Percentiles rank a stretch among this genome's conserved stretches.
Evolutionary conservation across 2,888 invertebrate genomes (phyloP).

Genomic region (Pseudococcus viburni): DNA sequence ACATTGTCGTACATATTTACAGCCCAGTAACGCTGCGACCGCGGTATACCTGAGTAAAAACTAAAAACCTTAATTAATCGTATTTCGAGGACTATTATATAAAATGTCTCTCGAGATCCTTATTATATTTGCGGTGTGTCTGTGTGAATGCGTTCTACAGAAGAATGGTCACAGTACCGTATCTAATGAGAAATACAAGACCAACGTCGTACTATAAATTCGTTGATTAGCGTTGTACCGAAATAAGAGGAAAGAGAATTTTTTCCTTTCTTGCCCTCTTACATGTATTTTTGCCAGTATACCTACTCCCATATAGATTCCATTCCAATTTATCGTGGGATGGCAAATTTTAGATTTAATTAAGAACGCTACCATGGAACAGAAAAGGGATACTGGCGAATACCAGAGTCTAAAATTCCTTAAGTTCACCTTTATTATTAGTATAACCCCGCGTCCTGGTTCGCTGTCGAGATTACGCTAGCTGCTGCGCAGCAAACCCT

Average conservation of each 20-base stretch:
- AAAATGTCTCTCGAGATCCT: constrained; percentile 29
- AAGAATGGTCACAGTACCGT: constrained; percentile 8
- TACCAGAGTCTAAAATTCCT: background rate
- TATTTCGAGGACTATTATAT: constrained; percentile 38
- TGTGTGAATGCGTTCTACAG: background rate
- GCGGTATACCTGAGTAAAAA: background rate
- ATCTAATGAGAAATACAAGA: constrained; percentile 39
- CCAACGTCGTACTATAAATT: constrained; percentile 7
- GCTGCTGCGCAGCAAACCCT: too few species aligned
- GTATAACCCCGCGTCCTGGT: too few species aligned
- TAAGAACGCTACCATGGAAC: background rate
- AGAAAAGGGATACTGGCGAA: background rate
- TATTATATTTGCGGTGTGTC: background rate
- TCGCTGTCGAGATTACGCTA: too few species aligned
- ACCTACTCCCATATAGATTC: background rate
- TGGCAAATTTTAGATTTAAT: constrained; percentile 1
- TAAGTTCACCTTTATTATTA: background rate
- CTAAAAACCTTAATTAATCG: constrained; percentile 26
- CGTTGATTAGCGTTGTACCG: constrained; percentile 33
- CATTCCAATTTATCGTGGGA: background rate
- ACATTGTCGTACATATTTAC: too few species aligned
- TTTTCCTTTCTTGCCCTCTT: background rate
- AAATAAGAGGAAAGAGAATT: background rate
- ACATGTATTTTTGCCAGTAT: background rate
- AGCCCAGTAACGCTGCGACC: too few species aligned